These are phyloP conservation scores for Apomyelois bistriatella DNA, from an alignment of 2,888 invertebrate genomes.

Conservation along the genomic window DNA sequence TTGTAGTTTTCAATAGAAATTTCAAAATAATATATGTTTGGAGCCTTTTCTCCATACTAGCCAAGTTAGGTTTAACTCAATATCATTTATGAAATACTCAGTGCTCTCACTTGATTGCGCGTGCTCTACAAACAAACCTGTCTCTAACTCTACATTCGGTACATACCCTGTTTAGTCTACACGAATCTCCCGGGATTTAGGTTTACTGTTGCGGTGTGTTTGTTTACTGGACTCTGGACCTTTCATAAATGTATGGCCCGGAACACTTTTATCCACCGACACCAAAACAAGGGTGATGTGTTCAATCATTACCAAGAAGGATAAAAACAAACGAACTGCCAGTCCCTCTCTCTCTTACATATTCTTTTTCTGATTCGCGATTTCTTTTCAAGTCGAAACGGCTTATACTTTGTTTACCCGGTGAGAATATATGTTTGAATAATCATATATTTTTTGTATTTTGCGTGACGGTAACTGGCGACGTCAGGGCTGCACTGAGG, in stretches of 20 bases:
- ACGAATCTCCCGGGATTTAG: slow-evolving; percentile 41
- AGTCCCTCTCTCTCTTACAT: not conserved
- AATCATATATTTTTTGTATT: not conserved
- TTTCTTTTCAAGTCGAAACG: no score
- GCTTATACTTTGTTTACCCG: not conserved
- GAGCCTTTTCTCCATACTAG: no score
- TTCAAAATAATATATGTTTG: no score
- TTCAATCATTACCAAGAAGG: not conserved
- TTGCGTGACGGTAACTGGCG: not conserved
- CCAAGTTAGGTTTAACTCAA: no score
- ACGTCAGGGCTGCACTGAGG: not conserved
- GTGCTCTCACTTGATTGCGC: not conserved
- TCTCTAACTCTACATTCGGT: not conserved
- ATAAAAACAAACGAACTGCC: not conserved
- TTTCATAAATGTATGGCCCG: slow-evolving; percentile 35
- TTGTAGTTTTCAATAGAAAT: no score
- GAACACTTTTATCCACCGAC: slow-evolving; percentile 4
- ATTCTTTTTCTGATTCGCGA: no score
- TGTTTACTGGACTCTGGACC: slow-evolving; percentile 47
- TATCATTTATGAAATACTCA: not conserved
- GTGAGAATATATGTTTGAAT: not conserved
- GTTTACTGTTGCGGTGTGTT: slow-evolving; percentile 41
- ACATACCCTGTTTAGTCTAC: slow-evolving; percentile 61
- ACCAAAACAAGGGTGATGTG: not conserved
- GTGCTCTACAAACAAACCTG: not conserved